A percentile compares a stretch with the other conserved stretches of the same genome.
phyloP scores from a whole-genome alignment of 53 echinoderm and acorn worm genomes.

The Paelopatides confundens region DNA sequence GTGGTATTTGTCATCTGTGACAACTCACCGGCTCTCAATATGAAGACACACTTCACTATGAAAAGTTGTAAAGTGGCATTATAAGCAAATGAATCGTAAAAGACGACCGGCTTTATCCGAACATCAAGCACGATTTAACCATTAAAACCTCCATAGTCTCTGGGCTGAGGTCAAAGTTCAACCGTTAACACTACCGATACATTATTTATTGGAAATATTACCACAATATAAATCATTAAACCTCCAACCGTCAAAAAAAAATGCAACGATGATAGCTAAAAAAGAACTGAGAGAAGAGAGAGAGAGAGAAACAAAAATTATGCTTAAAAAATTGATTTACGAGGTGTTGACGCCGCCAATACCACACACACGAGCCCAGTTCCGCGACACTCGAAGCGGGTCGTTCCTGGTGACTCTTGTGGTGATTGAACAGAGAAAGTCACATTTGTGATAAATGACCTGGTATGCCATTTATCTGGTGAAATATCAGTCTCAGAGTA shows the following conservation, averaged over 20 bases:
- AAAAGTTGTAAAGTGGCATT: slow-evolving; percentile 19
- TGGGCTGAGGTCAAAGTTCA: slow-evolving; percentile 15
- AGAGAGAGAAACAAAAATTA: neutral
- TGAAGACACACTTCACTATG: neutral
- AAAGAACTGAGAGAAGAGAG: neutral
- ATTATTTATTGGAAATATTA: slow-evolving; percentile 29
- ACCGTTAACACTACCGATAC: neutral
- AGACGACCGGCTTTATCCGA: neutral
- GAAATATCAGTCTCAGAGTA: neutral
- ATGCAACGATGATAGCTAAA: neutral
- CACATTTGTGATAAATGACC: slow-evolving; percentile 37
- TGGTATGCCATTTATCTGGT: slow-evolving; percentile 24
- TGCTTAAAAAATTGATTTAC: slow-evolving; percentile 32
- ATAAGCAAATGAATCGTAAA: slow-evolving; percentile 31
- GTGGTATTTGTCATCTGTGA: slow-evolving; percentile 34
- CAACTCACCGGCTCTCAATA: neutral
- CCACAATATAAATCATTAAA: slow-evolving; percentile 21
- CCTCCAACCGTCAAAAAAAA: neutral
- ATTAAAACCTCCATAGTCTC: slow-evolving; percentile 25
- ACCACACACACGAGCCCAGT: slow-evolving; percentile 16
- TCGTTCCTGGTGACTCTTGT: slow-evolving; percentile 13
- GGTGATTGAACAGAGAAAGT: slow-evolving; percentile 23
- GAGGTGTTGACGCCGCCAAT: neutral
- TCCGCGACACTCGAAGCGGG: slow-evolving; percentile 18
- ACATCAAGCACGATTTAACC: slow-evolving; percentile 41